Evolutionary conservation across 1,140 invertebrate species (phyloP).

Genomic region (Bombus pascuorum): DNA sequence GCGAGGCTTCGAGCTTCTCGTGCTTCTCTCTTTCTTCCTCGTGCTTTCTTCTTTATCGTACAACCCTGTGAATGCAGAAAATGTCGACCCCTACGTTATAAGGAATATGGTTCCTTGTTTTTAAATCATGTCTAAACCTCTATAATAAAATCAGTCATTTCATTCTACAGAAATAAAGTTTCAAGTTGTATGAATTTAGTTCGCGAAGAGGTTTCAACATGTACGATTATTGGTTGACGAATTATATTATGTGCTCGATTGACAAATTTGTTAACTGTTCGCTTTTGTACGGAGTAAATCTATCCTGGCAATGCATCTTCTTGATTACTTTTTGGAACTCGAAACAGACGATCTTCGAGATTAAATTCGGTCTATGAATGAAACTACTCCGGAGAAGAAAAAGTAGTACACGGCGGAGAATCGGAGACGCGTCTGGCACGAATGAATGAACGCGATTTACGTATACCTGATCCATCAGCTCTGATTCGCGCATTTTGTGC

Average conservation of each 20-base stretch:
- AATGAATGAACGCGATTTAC: constrained; percentile 13
- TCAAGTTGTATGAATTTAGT: background rate
- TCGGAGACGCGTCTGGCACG: background rate
- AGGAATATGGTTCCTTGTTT: background rate
- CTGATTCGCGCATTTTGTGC: background rate
- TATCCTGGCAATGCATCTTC: background rate
- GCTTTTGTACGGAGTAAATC: background rate
- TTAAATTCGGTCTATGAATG: constrained; percentile 1
- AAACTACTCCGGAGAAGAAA: background rate
- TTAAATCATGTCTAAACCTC: background rate
- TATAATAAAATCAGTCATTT: background rate
- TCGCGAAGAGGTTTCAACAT: background rate
- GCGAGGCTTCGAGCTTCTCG: constrained; percentile 69
- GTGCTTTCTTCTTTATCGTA: background rate
- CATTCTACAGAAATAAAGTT: background rate
- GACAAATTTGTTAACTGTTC: background rate
- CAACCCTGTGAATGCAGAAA: background rate
- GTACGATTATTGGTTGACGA: background rate
- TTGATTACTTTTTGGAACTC: background rate
- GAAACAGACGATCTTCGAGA: background rate
- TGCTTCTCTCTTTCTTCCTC: constrained; percentile 25
- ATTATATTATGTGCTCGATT: background rate
- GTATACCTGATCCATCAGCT: background rate
- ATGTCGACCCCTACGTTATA: background rate
- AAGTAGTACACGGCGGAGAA: constrained; percentile 3